Evolutionary conservation across 1,140 invertebrate species (phyloP), one percentile per base, ranked within the genome.

Genomic region (Drosophila paulistorum): DNA sequence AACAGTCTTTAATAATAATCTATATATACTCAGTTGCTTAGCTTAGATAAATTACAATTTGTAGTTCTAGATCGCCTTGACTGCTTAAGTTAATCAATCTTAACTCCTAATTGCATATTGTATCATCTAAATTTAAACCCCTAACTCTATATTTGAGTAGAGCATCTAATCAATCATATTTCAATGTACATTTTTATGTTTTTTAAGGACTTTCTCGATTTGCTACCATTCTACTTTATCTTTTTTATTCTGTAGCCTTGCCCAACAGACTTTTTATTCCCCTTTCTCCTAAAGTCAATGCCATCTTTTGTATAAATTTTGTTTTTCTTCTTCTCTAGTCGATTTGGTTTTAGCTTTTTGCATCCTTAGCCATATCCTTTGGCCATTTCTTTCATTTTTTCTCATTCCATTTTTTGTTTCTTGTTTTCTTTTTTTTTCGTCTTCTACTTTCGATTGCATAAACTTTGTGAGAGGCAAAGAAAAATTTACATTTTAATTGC

Each of bases 401-500:
- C 20, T 23, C 11, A 17, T 57, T 3, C 7, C 37, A 35, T 20
- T 61, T 65, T 42, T 41, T 26, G 20, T 23, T 23, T 23, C 20
- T 23, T 17, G 17, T 69, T 68, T 48, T 45, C 3, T 17, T 48
- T 45, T 54, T 54, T n/a, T 17, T 17, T 41, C 10, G 42, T 57
- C 11, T 61, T 39, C 35, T 55, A 35, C 62, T 77, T 30, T 57
- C 59, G 63, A 71, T 72, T 82, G 83, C 83, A 86, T 86, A 82
- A 87, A 77, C 72, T 76, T 60, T 65, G 61, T 41, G 42, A 48
- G 63, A 65, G 59, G 62, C 45, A 51, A 51, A 51, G 45, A 23
- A 71, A 86, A 80, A 87, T 87, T 87, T 87, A 77, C 83, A 87
- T 87, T 87, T 87, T 87, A 87, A 87, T 87, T 87, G 83, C 84